Base-by-base conservation (phyloP, 2,113 vertebrate species). In the Melozone crissalis region DNA sequence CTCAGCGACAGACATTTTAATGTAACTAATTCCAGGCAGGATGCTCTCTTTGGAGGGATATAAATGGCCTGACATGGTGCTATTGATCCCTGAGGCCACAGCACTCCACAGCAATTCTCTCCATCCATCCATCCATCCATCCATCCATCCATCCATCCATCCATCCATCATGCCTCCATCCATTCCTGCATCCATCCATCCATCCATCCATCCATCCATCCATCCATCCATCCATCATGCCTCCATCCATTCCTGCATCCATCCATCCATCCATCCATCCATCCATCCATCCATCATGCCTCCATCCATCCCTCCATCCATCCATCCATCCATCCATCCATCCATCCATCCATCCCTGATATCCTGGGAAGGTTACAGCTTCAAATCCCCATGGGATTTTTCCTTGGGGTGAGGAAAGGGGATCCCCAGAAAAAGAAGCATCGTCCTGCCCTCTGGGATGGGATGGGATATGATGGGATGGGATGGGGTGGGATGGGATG, bases 1-100 rank as follows among this genome's bases (percentile, higher is more conserved):
- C 85, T 94, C 85, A 6, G 2, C 1, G 0, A 88, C 85, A 88
- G 94, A 81, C 84, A 86, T 80, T 95, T 85, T 39, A 90, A 84
- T 93, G 93, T 58, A 63, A 84, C 94, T 95, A 91, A 96, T 96
- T 96, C 95, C 54, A 66, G 87, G 8, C 65, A 57, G 51, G 74
- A 61, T 51, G 68, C 82, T 79, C 63, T 59, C 63, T 85, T 74
- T 93, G 78, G 24, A 77, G 90, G 43, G 75, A 87, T 88, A 95
- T 62, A 93, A 97, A 95, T 67, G 82, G 82, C 59, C 72, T 74
- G 52, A 24, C 13, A 7, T 71, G 75, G 43, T 66, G 75, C 55
- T 84, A 86, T 88, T 88, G 91, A 94, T 94, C 79, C 78, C 51
- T 59, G n/a, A 9, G 21, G 82, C 51, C 43, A 9, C 47, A 33